Conservation (phyloP, 2,888 invertebrate genomes). For the Cotesia congregata region DNA sequence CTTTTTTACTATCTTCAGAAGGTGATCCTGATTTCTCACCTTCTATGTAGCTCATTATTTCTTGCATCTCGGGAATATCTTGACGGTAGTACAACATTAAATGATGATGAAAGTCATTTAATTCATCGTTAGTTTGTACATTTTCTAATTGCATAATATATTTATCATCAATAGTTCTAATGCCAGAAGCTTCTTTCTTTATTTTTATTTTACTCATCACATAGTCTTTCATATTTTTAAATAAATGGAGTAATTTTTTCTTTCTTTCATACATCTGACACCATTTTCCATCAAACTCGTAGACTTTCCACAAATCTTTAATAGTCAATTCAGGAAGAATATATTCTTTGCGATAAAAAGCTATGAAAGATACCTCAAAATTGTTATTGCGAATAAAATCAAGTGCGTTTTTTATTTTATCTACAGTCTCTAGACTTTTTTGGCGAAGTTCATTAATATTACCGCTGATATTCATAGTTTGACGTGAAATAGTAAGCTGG, state of each 20-base stretch:
- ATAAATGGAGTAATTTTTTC: conserved; percentile 80
- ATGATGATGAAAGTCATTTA: conserved; percentile 93
- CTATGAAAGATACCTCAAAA: conserved; percentile 96
- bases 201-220: conserved; percentile 87
- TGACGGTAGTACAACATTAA: conserved; percentile 93
- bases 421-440: conserved; percentile 79
- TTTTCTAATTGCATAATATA: conserved; percentile 84
- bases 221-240: conserved; percentile 93
- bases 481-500: conserved; percentile 84
- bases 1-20: conserved; percentile 70
- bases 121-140: conserved; percentile 89
- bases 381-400: conserved; percentile 95
- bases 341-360: conserved; percentile 96
- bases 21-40: conserved; percentile 72
- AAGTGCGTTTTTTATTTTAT: conserved; percentile 90
- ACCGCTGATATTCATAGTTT: conserved; percentile 73
- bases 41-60: conserved; percentile 58
- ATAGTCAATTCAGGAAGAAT: conserved; percentile 92
- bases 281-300: conserved; percentile 93
- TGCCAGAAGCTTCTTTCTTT: conserved; percentile 85
- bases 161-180: conserved; percentile 86
- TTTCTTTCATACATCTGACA: conserved; percentile 87
- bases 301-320: conserved; percentile 95
- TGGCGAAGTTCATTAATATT: conserved; percentile 71
- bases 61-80: conserved; percentile 87